Percentiles rank a stretch among this genome's conserved stretches.
Conservation (phyloP, 2,888 invertebrate genomes). For the Palloptera scutellata region DNA sequence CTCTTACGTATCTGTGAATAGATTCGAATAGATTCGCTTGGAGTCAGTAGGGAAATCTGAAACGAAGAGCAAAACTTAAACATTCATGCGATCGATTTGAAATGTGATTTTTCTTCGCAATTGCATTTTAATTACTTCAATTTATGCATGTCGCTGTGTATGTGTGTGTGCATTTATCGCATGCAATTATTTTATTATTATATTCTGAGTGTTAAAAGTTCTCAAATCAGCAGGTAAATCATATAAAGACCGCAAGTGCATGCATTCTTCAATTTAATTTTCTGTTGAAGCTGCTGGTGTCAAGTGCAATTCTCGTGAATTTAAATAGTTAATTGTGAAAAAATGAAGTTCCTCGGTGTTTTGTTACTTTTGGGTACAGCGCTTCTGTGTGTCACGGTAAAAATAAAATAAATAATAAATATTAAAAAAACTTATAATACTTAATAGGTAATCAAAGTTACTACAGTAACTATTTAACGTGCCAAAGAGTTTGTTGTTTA, state of each 20-base stretch:
- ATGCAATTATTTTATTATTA: constrained; percentile 1
- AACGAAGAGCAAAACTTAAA: too few species aligned
- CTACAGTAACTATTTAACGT: too few species aligned
- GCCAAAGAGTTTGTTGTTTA: too few species aligned
- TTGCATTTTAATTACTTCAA: background rate
- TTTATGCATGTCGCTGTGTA: background rate
- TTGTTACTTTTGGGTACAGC: constrained; percentile 28
- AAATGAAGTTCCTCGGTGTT: constrained; percentile 34
- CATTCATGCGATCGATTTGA: too few species aligned
- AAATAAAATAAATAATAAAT: constrained; percentile 8
- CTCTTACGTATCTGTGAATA: too few species aligned
- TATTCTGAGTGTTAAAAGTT: background rate
- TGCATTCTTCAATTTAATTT: background rate
- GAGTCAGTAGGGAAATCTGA: too few species aligned
- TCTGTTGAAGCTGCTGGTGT: background rate
- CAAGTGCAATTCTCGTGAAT: background rate
- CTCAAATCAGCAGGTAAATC: background rate
- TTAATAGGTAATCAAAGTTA: too few species aligned
- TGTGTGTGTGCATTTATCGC: background rate
- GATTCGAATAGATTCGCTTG: too few species aligned
- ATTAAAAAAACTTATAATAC: background rate
- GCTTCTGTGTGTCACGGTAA: constrained; percentile 30
- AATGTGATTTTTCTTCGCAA: background rate
- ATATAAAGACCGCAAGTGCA: background rate
- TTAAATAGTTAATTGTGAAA: constrained; percentile 7